A percentile compares a stretch with the other conserved stretches of the same genome.
Evolutionary conservation across 2,888 invertebrate species (phyloP).

Genomic region (Standfussiana lucernea): DNA sequence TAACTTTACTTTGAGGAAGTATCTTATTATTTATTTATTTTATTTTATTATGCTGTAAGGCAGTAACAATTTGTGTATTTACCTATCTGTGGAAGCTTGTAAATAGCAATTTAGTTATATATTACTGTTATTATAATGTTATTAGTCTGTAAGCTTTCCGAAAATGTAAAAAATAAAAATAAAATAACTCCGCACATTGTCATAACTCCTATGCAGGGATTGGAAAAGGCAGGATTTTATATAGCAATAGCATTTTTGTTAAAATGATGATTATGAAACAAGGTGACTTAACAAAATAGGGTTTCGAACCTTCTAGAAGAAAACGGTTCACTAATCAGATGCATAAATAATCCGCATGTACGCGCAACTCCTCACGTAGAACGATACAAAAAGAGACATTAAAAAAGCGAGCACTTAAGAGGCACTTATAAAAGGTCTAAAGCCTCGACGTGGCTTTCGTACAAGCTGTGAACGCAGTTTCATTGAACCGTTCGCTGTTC

Average conservation of each 20-base stretch:
- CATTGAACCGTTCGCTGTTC: conserved; percentile 71
- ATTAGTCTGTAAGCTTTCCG: too few species aligned
- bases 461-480: conserved; percentile 68
- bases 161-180: too few species aligned
- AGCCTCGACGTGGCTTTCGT: conserved; percentile 56
- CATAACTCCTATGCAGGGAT: not conserved
- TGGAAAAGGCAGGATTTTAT: too few species aligned
- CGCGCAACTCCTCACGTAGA: conserved; percentile 19
- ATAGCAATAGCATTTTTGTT: not conserved
- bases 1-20: too few species aligned
- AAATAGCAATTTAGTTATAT: too few species aligned
- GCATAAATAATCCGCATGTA: conserved; percentile 18
- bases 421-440: conserved; percentile 67
- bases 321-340: conserved; percentile 4
- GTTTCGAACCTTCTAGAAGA: not conserved
- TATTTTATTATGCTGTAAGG: too few species aligned
- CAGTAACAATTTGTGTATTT: too few species aligned
- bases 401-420: conserved; percentile 64
- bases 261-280: not conserved
- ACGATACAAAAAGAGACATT: conserved; percentile 55
- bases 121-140: too few species aligned
- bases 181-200: not conserved
- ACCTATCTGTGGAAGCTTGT: too few species aligned
- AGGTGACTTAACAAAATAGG: not conserved
- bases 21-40: too few species aligned